phyloP scores from a whole-genome alignment of 2,797 vertebrate species.

The Rallus crepitans region DNA sequence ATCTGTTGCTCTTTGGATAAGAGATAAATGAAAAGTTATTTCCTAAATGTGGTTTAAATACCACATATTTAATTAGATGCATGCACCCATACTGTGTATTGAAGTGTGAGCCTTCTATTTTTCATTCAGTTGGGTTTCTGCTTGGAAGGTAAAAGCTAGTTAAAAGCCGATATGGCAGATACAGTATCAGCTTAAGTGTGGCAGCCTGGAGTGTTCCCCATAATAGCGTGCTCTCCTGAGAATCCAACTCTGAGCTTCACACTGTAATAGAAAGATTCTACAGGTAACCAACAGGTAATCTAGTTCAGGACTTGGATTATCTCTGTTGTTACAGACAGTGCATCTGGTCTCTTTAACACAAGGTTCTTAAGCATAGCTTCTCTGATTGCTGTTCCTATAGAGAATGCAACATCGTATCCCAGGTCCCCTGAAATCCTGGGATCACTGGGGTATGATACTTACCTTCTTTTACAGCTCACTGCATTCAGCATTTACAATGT shows the following conservation, averaged over 20 bases:
- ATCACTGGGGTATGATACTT: background rate
- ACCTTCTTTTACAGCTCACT: background rate
- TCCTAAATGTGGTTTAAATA: background rate
- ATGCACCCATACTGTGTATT: background rate
- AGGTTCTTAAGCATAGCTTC: background rate
- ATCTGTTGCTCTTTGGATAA: background rate
- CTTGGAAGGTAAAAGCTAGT: background rate
- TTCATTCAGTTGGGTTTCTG: background rate
- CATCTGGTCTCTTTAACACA: background rate
- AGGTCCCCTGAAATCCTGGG: background rate
- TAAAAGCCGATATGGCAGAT: background rate
- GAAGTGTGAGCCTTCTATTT: background rate
- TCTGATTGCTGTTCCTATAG: background rate
- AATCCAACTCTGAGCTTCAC: background rate
- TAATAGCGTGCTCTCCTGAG: background rate
- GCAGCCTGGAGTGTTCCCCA: background rate
- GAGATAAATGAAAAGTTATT: background rate
- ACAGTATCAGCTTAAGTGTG: background rate
- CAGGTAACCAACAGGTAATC: background rate
- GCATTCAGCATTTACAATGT: background rate
- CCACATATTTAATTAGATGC: background rate
- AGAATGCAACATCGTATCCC: background rate
- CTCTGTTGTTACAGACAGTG: background rate
- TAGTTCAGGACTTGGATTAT: fast-evolving
- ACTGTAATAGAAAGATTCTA: background rate